Conservation (phyloP, 1,140 invertebrate genomes). For the Cyclargus thomasi region DNA sequence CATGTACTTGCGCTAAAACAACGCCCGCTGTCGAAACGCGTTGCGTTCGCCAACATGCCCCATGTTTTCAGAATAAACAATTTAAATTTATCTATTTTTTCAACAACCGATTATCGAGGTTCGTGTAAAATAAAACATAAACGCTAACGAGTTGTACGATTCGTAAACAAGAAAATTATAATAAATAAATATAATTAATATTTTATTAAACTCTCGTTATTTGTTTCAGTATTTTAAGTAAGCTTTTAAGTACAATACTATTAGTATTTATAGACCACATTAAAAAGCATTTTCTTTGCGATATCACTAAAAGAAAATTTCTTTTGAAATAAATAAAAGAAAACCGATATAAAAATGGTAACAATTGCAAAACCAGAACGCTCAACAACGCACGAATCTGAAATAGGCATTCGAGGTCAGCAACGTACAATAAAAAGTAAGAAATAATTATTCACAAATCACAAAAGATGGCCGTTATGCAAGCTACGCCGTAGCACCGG, state of each 20-base stretch:
- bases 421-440: constrained; percentile 28
- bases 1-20: background rate
- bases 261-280: too few species aligned
- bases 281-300: too few species aligned
- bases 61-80: constrained; percentile 3
- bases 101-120: background rate
- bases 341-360: too few species aligned
- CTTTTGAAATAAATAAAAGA: too few species aligned
- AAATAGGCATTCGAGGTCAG: constrained; percentile 3
- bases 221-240: background rate
- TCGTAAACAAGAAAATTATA: too few species aligned
- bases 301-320: too few species aligned
- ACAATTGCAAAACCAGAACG: background rate
- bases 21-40: background rate
- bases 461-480: constrained; percentile 16
- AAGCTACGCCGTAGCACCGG: constrained; percentile 41
- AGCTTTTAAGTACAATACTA: too few species aligned
- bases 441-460: constrained; percentile 53
- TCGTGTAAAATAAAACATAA: background rate
- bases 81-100: constrained; percentile 1
- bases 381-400: background rate
- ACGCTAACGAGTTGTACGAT: background rate
- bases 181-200: background rate
- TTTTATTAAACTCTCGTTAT: background rate
- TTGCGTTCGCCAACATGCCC: background rate